Conservation (phyloP, 2,888 invertebrate genomes). For the Bombyx huttoni region DNA sequence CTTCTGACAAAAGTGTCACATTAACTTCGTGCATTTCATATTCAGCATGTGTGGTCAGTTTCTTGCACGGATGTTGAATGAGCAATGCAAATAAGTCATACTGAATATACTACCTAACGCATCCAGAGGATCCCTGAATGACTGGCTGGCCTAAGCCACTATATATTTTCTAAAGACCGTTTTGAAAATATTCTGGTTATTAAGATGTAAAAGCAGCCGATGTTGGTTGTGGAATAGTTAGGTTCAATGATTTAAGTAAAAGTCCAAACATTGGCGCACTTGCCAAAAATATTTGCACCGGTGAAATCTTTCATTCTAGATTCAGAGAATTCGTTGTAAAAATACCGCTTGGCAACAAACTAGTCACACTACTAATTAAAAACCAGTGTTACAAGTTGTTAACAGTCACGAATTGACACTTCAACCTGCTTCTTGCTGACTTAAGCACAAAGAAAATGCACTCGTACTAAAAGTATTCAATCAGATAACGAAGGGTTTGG, state of each 20-base stretch:
- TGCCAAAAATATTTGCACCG: neutral
- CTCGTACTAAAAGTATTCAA: slow-evolving; percentile 11
- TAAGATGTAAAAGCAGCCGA: too few species aligned
- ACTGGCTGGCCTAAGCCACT: too few species aligned
- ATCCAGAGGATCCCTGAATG: neutral
- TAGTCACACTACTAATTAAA: slow-evolving; percentile 1
- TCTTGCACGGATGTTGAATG: slow-evolving; percentile 53
- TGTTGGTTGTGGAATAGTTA: too few species aligned
- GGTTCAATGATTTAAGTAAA: too few species aligned
- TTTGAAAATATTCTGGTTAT: too few species aligned
- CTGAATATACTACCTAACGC: slow-evolving; percentile 9
- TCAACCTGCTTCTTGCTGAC: slow-evolving; percentile 4
- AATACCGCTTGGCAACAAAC: slow-evolving; percentile 1
- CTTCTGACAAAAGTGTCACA: slow-evolving; percentile 70
- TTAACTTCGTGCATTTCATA: slow-evolving; percentile 62
- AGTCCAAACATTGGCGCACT: too few species aligned
- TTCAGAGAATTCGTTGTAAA: neutral
- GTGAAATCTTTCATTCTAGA: neutral
- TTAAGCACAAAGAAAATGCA: slow-evolving; percentile 2
- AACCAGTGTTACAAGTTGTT: neutral
- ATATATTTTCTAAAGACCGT: too few species aligned
- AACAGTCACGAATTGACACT: slow-evolving; percentile 2
- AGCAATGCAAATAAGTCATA: slow-evolving; percentile 46
- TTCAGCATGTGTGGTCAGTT: slow-evolving; percentile 65
- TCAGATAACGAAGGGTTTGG: slow-evolving; percentile 43